Base-by-base conservation (phyloP, 2,888 invertebrate species). In the Sarcophaga rosellei region DNA sequence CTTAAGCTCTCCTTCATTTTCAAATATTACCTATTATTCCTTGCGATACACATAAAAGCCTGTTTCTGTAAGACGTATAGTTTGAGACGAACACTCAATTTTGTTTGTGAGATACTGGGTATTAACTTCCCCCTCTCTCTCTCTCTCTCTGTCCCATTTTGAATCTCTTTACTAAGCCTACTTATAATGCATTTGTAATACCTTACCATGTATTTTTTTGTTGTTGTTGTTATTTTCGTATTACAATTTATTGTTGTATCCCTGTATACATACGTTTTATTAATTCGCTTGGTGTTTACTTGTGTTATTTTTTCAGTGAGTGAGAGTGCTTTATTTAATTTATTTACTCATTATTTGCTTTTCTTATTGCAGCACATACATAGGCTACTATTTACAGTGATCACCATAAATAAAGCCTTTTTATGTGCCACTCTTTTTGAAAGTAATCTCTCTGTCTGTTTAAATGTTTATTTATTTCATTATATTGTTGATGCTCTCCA, bases 311-410 rank as follows among this genome's bases (percentile, higher is more conserved):
- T 53, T 17, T 53, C n/a, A n/a, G n/a, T 17, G 17, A 15, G 53
- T 35, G 35, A 10, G 35, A 35, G 10, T 53, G 53, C 15, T 63
- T 47, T n/a, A 63, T 70, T 77, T 73, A 59, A 77, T 83, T 77
- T 68, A 66, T 78, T 77, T 62, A 83, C 72, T 61, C 66, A 77
- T 72, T 59, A 77, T 63, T 81, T 57, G 17, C 15, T 69, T 72
- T 44, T 77, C 21, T 77, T 82, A 61, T 73, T 82, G 77, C 72
- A 8, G 35, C 8, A 35, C n/a, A 35, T 10, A 53, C 15, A 53
- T 12, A 10, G 17, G 5, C 12, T 15, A 15, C 53, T 53, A 53
- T 17, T 53, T 53, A 53, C 17, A 53, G 17, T 53, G 53, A 17
- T 17, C 17, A 53, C 53, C 17, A 53, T 53, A 53, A 53, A 53